phyloP scores from a whole-genome alignment of 2,888 invertebrate genomes.

The Allolobophora icterica region DNA sequence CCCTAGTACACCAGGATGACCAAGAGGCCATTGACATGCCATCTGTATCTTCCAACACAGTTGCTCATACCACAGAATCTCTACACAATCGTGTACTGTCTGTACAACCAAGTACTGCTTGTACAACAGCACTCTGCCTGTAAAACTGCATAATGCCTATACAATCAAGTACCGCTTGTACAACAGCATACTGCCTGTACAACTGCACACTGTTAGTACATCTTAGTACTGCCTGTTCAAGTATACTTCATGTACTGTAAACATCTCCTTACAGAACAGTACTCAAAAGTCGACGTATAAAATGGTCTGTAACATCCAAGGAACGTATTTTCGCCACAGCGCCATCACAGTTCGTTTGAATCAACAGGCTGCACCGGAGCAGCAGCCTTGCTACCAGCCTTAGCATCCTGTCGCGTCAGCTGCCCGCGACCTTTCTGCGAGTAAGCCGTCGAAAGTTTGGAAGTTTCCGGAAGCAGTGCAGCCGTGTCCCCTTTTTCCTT shows the following conservation, averaged over 20 bases:
- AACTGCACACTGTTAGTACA: not conserved
- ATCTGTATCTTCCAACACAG: no score
- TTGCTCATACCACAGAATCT: no score
- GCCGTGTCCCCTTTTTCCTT: not conserved
- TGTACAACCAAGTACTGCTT: no score
- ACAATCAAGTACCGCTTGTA: not conserved
- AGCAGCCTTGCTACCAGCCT: not conserved
- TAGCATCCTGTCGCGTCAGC: not conserved
- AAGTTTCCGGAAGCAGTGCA: not conserved
- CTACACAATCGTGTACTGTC: no score
- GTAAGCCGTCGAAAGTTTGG: not conserved
- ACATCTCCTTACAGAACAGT: not conserved
- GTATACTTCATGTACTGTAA: not conserved
- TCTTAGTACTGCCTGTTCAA: not conserved
- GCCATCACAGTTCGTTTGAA: no score
- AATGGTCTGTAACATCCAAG: not conserved
- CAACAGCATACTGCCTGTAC: not conserved
- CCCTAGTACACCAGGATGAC: no score
- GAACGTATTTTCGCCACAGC: no score
- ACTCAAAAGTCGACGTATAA: not conserved
- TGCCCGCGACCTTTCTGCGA: constrained; percentile 22
- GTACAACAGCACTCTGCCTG: not conserved
- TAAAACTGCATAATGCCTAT: not conserved
- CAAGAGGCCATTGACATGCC: no score
- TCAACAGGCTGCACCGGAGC: not conserved